Evolutionary conservation across 2,797 vertebrate species (phyloP), one percentile per base, ranked within the genome.

Genomic region (Sebastes ruberrimus): DNA sequence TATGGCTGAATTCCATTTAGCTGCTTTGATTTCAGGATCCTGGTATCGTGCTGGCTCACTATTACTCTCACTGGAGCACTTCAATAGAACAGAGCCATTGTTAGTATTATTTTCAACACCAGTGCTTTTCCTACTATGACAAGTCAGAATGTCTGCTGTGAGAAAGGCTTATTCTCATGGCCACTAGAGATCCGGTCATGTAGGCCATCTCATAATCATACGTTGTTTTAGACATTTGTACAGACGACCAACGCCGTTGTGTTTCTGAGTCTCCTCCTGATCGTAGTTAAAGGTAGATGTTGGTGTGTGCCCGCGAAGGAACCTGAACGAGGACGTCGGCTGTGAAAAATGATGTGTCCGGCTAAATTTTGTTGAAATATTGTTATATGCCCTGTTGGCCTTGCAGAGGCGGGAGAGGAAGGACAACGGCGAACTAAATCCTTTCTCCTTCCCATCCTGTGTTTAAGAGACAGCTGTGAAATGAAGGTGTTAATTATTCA

Each of bases 401-500:
- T 8, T 7, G 14, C 33, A 22, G 60, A 73, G 18, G 55, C 10
- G 22, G 35, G 25, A 67, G 52, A 71, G 14, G 30, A 63, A 35
- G 66, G 55, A 60, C 60, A 7, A 27, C 8, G 35, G 28, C 16
- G 55, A 56, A 63, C 57, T 3, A 11, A 76, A 49, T 55, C 67
- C 42, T 63, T 6, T 16, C 2, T 67, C 20, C 16, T 52, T 8
- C 65, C 33, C 33, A 13, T 74, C 23, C 59, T 75, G 61, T 38
- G 57, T 64, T 61, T 72, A 70, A 73, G 80, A 84, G 80, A 79
- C 86, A 78, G 86, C 76, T 74, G 84, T 85, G 76, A 88, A 87
- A 91, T 91, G 61, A 87, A 85, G 38, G 78, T 53, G 67, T 91
- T 86, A 88, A 89, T 89, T 85, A 89, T 91, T 91, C 86, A 89